A percentile compares a stretch with the other conserved stretches of the same genome.
phyloP scores from a whole-genome alignment of 2,113 vertebrate genomes.

The Perca schrenkii region DNA sequence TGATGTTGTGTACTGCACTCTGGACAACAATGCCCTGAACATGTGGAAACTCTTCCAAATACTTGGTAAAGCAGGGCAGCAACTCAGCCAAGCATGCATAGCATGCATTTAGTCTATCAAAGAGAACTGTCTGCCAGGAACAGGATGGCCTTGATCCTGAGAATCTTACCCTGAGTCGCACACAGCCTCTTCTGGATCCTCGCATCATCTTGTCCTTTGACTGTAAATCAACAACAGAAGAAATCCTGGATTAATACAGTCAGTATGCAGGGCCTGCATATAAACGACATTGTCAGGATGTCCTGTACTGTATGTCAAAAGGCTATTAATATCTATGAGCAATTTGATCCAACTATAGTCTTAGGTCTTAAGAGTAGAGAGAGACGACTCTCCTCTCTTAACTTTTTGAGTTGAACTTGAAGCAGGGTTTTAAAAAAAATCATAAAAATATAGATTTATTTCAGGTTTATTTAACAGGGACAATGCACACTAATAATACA shows the following conservation, averaged over 20 bases:
- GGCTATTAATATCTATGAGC: neutral
- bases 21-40: neutral
- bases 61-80: neutral
- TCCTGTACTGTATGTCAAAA: neutral
- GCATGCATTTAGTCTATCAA: neutral
- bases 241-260: neutral
- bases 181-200: conserved; percentile 97
- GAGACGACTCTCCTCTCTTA: too few species aligned
- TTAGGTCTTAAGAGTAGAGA: neutral
- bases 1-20: neutral
- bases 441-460: neutral
- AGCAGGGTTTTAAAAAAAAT: neutral
- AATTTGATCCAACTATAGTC: neutral
- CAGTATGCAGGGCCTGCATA: neutral
- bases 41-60: neutral
- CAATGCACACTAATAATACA: too few species aligned
- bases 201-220: conserved; percentile 99
- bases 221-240: conserved; percentile 81
- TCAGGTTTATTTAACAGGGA: too few species aligned
- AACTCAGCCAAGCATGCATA: neutral
- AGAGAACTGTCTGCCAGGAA: neutral
- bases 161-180: conserved; percentile 92
- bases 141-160: neutral
- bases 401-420: neutral
- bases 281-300: neutral